Percentiles rank a stretch among this genome's conserved stretches.
Conservation (phyloP, 1,140 invertebrate genomes). For the Lepidurus couesii region DNA sequence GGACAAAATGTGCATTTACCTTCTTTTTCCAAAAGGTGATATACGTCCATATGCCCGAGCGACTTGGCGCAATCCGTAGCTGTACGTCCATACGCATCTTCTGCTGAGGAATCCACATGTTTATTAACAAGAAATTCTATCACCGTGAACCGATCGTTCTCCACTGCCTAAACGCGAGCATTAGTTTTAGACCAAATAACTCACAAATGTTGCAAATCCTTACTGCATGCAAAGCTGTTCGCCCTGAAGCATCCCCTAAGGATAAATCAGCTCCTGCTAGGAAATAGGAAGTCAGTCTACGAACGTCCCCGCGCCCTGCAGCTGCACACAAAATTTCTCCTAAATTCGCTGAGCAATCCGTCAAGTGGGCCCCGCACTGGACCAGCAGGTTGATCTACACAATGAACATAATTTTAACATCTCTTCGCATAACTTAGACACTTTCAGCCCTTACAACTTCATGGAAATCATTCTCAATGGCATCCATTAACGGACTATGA, state of each 20-base stretch:
- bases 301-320: conserved; percentile 52
- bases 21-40: not conserved
- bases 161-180: not conserved
- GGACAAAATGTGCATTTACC: not conserved
- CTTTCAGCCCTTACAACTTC: conserved; percentile 45
- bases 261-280: conserved; percentile 60
- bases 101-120: not conserved
- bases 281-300: conserved; percentile 53
- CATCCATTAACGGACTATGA: conserved; percentile 55
- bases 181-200: not conserved
- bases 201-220: not conserved
- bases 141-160: not conserved
- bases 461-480: conserved; percentile 56
- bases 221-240: conserved; percentile 54
- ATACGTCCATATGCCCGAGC: not conserved
- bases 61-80: not conserved
- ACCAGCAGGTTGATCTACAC: conserved; percentile 51
- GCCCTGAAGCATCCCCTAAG: conserved; percentile 52
- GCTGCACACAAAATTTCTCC: conserved; percentile 58
- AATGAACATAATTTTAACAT: not conserved
- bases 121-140: not conserved
- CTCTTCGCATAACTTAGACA: not conserved
- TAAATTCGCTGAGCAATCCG: conserved; percentile 46
- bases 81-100: conserved; percentile 1
- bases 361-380: conserved; percentile 59